Base-by-base conservation (phyloP, 2,888 invertebrate genomes). In the Yponomeuta malinellus region DNA sequence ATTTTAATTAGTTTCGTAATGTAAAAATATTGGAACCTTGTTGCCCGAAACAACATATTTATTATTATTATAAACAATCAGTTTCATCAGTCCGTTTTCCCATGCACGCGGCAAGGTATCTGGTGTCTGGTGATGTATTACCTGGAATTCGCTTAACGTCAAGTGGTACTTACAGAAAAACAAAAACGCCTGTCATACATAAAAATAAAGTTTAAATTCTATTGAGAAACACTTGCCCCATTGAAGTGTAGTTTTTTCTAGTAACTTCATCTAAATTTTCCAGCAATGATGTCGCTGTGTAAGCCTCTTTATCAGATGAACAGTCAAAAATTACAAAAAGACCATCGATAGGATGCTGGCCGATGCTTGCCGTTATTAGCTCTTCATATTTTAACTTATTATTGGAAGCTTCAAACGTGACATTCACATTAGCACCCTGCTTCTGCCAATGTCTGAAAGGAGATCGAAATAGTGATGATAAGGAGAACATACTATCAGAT, bases 361-460 rank as follows among this genome's bases (percentile, higher is more conserved):
- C 48, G 29, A 48, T 12, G 15, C 52, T 10, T 10, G 43, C 69
- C 29, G 59, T 23, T 29, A 69, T 10, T 12, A 69, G 33, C 5
- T 12, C 69, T 23, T 69, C 29, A 52, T 48, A n/a, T n/a, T 69
- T n/a, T 15, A 48, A 15, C 1, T 10, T 33, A 10, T 23, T 31
- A 23, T 23, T 23, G n/a, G 23, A 33, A 31, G 23, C n/a, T 31
- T 12, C 48, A 31, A 23, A n/a, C 6, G 31, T 52, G 3, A 69
- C 31, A 29, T 59, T 31, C 29, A 69, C 69, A 10, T 52, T 23
- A 12, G 48, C 59, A 5, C 59, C 69, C 10, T 3, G 23, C n/a
- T 48, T 59, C 48, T 69, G 12, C 69, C 69, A 69, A 10, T 23
- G n/a, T 31, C 69, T 69, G 43, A 43, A 33, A 10, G 52, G 29